phyloP scores from a whole-genome alignment of 1,140 invertebrate genomes.

The Ditylenchus dipsaci region DNA sequence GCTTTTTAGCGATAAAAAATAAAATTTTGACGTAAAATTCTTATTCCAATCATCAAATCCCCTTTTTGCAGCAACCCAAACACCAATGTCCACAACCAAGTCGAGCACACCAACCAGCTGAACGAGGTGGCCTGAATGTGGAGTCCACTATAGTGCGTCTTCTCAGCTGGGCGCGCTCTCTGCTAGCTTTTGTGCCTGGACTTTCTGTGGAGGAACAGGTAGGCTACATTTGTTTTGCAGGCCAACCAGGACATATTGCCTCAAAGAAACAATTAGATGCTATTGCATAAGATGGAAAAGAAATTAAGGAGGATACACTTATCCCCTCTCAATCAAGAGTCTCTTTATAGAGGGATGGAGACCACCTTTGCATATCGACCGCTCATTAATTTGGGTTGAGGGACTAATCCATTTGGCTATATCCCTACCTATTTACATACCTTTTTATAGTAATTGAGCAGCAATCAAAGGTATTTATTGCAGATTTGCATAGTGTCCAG shows the following conservation, averaged over 20 bases:
- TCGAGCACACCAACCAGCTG: neutral
- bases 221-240: neutral
- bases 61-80: neutral
- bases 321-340: no score
- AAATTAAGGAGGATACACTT: no score
- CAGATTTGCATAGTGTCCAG: neutral
- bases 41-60: conserved; percentile 3
- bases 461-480: neutral
- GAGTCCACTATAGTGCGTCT: conserved; percentile 17
- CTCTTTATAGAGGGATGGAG: no score
- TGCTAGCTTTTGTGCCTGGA: conserved; percentile 18
- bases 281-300: no score
- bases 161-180: conserved; percentile 10
- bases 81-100: neutral
- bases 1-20: neutral
- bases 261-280: no score
- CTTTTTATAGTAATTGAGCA: neutral
- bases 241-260: conserved; percentile 5
- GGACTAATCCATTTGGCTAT: neutral
- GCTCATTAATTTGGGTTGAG: neutral
- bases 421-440: neutral
- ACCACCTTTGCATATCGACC: no score
- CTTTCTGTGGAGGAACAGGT: conserved; percentile 20
- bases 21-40: no score
- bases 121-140: conserved; percentile 12